These are phyloP conservation scores for Aptenodytes forsteri DNA, from an alignment of 2,113 vertebrate species.

Conservation along the genomic window DNA sequence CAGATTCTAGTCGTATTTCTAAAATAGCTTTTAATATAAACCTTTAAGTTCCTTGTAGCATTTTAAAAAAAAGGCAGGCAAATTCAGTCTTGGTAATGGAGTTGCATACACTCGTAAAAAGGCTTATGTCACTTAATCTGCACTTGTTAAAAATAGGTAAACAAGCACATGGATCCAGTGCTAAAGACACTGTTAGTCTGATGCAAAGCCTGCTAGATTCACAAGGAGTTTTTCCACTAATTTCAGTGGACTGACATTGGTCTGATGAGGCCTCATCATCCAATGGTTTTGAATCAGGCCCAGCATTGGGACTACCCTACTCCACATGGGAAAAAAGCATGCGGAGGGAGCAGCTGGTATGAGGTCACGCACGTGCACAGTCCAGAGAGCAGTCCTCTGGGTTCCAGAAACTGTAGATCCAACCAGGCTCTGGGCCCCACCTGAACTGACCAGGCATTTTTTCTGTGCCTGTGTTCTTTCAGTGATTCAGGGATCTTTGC, in stretches of 20 bases:
- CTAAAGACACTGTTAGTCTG: neutral
- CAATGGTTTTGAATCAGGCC: neutral
- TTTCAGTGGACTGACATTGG: neutral
- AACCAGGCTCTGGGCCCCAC: neutral
- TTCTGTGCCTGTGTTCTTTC: neutral
- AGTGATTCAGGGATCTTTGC: neutral
- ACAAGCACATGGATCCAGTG: neutral
- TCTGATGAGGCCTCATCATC: neutral
- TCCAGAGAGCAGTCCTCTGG: neutral
- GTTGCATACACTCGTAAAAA: neutral
- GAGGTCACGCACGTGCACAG: accelerated
- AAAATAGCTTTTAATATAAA: neutral
- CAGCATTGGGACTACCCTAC: neutral
- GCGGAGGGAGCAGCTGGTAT: neutral
- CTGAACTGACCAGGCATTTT: neutral
- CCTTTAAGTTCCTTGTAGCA: neutral
- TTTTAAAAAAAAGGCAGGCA: neutral
- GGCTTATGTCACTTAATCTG: neutral
- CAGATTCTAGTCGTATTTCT: neutral
- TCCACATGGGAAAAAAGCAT: neutral
- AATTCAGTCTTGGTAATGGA: neutral
- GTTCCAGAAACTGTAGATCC: neutral
- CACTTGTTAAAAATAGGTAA: neutral
- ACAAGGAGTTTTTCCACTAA: neutral
- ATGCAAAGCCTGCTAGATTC: neutral